These are phyloP conservation scores for Thysanoteuthis rhombus DNA, from an alignment of 2,888 invertebrate genomes.

Conservation along the genomic window DNA sequence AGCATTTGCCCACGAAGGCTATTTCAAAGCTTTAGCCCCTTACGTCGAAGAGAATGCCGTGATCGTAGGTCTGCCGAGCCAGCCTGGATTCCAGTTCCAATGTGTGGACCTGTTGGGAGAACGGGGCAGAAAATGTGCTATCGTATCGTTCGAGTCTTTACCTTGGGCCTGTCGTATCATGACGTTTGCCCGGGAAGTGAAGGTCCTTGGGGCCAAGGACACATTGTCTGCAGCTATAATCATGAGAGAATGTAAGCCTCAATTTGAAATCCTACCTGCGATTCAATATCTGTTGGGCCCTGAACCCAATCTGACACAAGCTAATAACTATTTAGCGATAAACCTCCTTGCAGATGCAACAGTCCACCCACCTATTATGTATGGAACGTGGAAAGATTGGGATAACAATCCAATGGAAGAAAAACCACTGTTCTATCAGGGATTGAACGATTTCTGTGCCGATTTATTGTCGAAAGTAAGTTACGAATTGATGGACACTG, in stretches of 20 bases:
- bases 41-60: constrained; percentile 48
- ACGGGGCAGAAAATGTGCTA: constrained; percentile 40
- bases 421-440: constrained; percentile 56
- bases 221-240: constrained; percentile 45
- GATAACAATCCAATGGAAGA: constrained; percentile 48
- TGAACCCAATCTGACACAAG: constrained; percentile 42
- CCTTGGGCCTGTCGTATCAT: constrained; percentile 57
- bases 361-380: constrained; percentile 56
- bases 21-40: constrained; percentile 48
- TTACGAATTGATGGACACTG: constrained; percentile 50
- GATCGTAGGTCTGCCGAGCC: constrained; percentile 55
- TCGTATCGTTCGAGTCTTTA: constrained; percentile 50
- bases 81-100: constrained; percentile 57
- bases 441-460: constrained; percentile 48
- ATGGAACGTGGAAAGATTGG: constrained; percentile 53
- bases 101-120: constrained; percentile 42
- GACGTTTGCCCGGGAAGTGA: constrained; percentile 49
- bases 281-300: constrained; percentile 48
- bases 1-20: constrained; percentile 56
- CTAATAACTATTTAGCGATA: constrained; percentile 51
- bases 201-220: constrained; percentile 52
- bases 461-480: constrained; percentile 46
- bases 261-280: constrained; percentile 38
- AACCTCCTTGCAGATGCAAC: constrained; percentile 54
- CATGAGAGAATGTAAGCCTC: constrained; percentile 37